Evolutionary conservation across 2,113 vertebrate species (phyloP).

Genomic region (Forbesichthys agassizii): DNA sequence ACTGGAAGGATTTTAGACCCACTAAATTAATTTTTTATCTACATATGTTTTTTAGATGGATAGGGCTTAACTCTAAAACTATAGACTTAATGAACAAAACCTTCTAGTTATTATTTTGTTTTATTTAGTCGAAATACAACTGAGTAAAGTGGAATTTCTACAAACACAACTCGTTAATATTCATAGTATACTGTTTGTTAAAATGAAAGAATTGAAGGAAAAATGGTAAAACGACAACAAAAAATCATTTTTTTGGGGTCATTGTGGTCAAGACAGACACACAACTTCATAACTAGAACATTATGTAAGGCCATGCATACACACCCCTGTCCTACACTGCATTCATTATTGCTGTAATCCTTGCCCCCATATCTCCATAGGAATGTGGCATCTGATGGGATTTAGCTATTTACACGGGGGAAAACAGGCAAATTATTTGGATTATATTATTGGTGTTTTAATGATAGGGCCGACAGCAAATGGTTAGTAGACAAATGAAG

Average conservation of each 20-base stretch:
- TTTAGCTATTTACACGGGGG: constrained; percentile 59
- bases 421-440: constrained; percentile 51
- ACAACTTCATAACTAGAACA: no score
- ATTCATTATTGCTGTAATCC: constrained; percentile 60
- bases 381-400: constrained; percentile 69
- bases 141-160: no score
- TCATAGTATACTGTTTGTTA: no score
- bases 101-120: no score
- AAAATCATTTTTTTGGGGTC: constrained; percentile 11
- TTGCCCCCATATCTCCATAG: constrained; percentile 62
- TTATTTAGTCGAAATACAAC: no score
- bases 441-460: constrained; percentile 38
- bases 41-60: no score
- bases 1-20: constrained; percentile 45
- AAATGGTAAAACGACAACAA: no score
- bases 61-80: constrained; percentile 11
- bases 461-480: constrained; percentile 12
- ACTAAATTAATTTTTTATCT: constrained; percentile 35
- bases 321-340: constrained; percentile 31
- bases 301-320: neutral
- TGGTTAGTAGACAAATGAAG: neutral
- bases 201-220: no score
- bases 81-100: no score
- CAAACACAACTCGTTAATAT: no score
- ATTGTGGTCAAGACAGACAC: constrained; percentile 14